Conservation (phyloP, 2,888 invertebrate species). For the Melipona bicolor region DNA sequence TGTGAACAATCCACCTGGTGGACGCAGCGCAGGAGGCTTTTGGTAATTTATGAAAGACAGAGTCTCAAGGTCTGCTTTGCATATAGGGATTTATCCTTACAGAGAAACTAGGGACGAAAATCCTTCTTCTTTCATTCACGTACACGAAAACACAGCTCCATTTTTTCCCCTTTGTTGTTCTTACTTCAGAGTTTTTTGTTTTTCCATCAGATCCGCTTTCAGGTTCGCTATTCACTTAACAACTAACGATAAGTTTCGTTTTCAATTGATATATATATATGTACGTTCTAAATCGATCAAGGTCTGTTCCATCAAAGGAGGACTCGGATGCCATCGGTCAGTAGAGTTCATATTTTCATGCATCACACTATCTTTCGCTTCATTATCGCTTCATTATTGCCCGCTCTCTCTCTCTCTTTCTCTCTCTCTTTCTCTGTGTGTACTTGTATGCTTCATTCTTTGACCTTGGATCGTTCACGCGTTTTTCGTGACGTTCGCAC, state of each 20-base stretch:
- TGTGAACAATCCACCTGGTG: conserved; percentile 95
- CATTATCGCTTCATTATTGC: conserved; percentile 62
- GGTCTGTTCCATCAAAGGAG: conserved; percentile 78
- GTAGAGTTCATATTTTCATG: conserved; percentile 65
- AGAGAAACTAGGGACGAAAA: conserved; percentile 39
- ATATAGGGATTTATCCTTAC: conserved; percentile 50
- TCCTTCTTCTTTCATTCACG: conserved; percentile 34
- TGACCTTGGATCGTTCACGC: conserved; percentile 56
- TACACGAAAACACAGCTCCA: conserved; percentile 4
- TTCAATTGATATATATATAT: conserved; percentile 49
- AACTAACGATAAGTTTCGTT: conserved; percentile 73
- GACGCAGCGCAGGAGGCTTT: conserved; percentile 92
- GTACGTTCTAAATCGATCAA: conserved; percentile 74
- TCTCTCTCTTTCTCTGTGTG: conserved; percentile 7
- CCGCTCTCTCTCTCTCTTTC: conserved; percentile 10
- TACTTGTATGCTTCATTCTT: conserved; percentile 60
- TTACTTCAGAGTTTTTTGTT: conserved; percentile 10
- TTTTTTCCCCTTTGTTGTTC: conserved; percentile 12
- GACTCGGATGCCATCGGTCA: conserved; percentile 72
- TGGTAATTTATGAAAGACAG: conserved; percentile 87
- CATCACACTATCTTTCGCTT: conserved; percentile 63
- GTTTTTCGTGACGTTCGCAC: conserved; percentile 1
- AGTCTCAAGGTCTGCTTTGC: conserved; percentile 63
- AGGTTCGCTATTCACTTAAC: conserved; percentile 77
- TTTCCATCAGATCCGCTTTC: conserved; percentile 64